These are phyloP conservation scores for Pachliopta kotzebuea DNA, from an alignment of 2,888 invertebrate species.

Conservation along the genomic window DNA sequence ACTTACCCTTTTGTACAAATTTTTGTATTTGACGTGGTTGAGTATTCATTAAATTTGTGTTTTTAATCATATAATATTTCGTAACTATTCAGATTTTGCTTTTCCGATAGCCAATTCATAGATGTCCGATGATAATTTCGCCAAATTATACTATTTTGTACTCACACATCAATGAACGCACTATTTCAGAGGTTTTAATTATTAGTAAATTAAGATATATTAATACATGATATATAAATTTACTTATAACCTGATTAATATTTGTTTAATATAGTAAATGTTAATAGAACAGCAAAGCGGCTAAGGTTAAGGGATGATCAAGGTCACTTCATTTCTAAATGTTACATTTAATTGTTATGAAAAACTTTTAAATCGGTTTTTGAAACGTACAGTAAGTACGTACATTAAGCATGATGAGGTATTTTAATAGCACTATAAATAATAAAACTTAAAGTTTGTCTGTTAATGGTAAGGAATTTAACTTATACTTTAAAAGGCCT, in stretches of 20 bases:
- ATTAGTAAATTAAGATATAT: constrained; percentile 7
- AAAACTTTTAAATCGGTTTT: constrained; percentile 45
- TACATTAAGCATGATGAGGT: constrained; percentile 59
- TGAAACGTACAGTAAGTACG: constrained; percentile 38
- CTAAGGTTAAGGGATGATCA: constrained; percentile 72
- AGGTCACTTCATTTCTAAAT: constrained; percentile 77
- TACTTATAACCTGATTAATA: neutral
- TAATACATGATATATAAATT: constrained; percentile 13
- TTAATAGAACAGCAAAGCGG: constrained; percentile 66
- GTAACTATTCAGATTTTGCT: neutral
- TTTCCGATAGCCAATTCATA: neutral
- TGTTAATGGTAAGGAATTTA: constrained; percentile 49
- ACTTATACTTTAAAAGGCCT: constrained; percentile 50
- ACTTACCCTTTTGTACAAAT: neutral
- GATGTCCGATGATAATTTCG: constrained; percentile 39
- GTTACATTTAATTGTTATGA: constrained; percentile 67
- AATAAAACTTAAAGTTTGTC: constrained; percentile 45
- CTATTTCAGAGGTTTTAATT: constrained; percentile 6
- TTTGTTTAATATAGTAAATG: constrained; percentile 42
- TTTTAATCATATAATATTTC: no score
- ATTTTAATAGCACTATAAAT: constrained; percentile 63
- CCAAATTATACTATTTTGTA: constrained; percentile 64
- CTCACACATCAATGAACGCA: constrained; percentile 47
- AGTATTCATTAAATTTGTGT: neutral
- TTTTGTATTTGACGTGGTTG: neutral